Percentiles rank a stretch among this genome's conserved stretches.
These are phyloP conservation scores for Neofelis nebulosa DNA, from an alignment of 2,113 vertebrate species.

Conservation along the genomic window DNA sequence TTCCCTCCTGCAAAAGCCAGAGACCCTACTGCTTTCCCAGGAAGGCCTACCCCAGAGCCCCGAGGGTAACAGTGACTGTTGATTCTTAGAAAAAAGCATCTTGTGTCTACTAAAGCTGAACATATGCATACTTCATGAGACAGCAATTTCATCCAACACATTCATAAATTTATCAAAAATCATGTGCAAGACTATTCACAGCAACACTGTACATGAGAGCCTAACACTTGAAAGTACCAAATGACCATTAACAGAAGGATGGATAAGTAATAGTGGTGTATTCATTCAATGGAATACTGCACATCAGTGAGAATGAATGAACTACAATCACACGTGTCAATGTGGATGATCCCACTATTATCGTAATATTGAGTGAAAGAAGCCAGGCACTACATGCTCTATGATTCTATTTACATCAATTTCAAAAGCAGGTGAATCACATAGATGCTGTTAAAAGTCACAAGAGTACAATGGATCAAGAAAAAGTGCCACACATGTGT, in stretches of 20 bases:
- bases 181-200: background rate
- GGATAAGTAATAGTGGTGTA: background rate
- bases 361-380: background rate
- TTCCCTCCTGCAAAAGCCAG: background rate
- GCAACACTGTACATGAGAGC: background rate
- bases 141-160: background rate
- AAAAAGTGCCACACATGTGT: background rate
- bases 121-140: background rate
- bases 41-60: background rate
- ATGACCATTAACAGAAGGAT: background rate
- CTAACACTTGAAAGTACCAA: background rate
- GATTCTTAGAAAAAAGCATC: background rate
- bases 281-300: background rate
- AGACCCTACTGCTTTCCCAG: background rate
- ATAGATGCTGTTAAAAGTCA: background rate
- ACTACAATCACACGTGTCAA: background rate
- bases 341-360: background rate
- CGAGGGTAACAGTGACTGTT: background rate
- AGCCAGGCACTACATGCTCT: background rate
- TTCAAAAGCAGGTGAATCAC: slow-evolving; percentile 42
- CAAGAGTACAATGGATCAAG: background rate
- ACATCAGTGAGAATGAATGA: background rate
- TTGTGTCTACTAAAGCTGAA: background rate
- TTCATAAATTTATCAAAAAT: background rate
- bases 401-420: slow-evolving; percentile 16